Evolutionary conservation across 2,113 vertebrate genomes (phyloP).

Genomic region (Vombatus ursinus): DNA sequence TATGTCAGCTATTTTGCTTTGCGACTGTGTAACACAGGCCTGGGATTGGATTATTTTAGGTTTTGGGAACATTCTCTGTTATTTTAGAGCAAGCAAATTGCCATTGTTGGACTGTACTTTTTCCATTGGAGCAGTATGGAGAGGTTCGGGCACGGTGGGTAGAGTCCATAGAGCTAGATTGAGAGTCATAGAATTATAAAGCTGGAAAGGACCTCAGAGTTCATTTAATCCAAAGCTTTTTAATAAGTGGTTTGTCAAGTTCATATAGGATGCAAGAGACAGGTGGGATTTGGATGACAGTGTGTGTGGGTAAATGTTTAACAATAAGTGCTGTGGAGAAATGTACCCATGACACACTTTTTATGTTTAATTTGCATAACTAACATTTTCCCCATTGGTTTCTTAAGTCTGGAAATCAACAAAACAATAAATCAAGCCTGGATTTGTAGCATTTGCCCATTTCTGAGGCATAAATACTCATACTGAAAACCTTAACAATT

Average conservation of each 20-base stretch:
- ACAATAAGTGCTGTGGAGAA: neutral
- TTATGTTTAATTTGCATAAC: neutral
- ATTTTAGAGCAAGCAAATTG: neutral
- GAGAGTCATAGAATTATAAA: neutral
- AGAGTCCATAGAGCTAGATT: neutral
- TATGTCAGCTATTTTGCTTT: conserved; percentile 61
- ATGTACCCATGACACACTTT: neutral
- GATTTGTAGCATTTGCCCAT: neutral
- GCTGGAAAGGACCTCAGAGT: neutral
- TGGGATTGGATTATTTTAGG: neutral
- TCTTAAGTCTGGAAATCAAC: neutral
- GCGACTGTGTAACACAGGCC: neutral
- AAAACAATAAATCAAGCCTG: neutral
- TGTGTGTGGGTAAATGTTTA: neutral
- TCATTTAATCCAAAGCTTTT: neutral
- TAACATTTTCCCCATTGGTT: neutral
- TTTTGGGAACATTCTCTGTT: neutral
- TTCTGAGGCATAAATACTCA: neutral
- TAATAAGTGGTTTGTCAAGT: neutral
- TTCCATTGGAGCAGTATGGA: neutral
- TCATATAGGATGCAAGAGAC: neutral
- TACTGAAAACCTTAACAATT: neutral
- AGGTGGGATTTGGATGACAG: neutral
- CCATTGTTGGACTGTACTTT: neutral
- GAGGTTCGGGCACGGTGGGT: neutral